Evolutionary conservation across 2,888 invertebrate species (phyloP).

Genomic region (Meliscaeva auricollis): DNA sequence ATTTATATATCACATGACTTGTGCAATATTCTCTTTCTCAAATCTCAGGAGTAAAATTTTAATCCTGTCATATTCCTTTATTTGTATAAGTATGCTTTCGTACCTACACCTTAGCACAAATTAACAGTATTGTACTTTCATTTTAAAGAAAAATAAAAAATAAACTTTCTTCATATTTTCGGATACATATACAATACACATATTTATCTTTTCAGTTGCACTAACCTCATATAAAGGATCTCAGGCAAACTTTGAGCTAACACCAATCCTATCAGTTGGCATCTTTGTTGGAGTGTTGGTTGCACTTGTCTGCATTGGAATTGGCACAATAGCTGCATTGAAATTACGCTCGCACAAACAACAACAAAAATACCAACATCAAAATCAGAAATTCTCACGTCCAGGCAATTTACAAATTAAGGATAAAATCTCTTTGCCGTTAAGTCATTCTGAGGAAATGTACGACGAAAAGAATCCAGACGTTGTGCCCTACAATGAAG

Average conservation of each 20-base stretch:
- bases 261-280: slow-evolving; percentile 85
- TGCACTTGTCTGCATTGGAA: slow-evolving; percentile 83
- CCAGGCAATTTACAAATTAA: slow-evolving; percentile 87
- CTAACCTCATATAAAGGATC: slow-evolving; percentile 85
- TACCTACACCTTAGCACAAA: too few relatives aligned
- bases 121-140: too few relatives aligned
- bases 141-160: too few relatives aligned
- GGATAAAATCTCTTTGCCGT: slow-evolving; percentile 89
- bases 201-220: slow-evolving; percentile 80
- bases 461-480: slow-evolving; percentile 96
- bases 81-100: too few relatives aligned
- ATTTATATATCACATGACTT: slow-evolving; percentile 31
- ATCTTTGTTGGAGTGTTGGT: slow-evolving; percentile 84
- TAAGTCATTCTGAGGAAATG: slow-evolving; percentile 88
- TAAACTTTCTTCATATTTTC: too few relatives aligned
- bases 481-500: slow-evolving; percentile 94
- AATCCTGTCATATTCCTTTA: background rate
- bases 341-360: slow-evolving; percentile 84
- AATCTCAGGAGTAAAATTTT: slow-evolving; percentile 14
- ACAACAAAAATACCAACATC: slow-evolving; percentile 83
- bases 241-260: slow-evolving; percentile 85
- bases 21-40: slow-evolving; percentile 30
- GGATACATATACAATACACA: background rate
- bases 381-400: slow-evolving; percentile 85
- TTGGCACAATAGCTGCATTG: slow-evolving; percentile 83